Percentiles rank a stretch among this genome's conserved stretches.
phyloP scores from a whole-genome alignment of 2,113 vertebrate genomes.

The Mola mola region DNA sequence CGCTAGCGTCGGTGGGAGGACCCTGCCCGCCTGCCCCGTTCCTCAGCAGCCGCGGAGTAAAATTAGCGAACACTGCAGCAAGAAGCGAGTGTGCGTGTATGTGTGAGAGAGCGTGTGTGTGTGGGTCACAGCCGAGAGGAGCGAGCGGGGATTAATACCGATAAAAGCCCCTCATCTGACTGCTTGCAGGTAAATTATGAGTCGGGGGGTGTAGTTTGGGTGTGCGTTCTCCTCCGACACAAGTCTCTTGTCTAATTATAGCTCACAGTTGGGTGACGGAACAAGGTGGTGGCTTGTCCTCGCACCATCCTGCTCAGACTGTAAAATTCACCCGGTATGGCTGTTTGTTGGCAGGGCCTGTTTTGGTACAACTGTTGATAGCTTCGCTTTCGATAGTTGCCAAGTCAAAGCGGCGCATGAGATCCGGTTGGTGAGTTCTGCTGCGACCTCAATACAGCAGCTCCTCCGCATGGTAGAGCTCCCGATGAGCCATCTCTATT shows the following conservation, averaged over 20 bases:
- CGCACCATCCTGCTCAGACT: background rate
- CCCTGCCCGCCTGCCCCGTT: conserved; percentile 63
- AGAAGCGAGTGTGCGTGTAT: conserved; percentile 45
- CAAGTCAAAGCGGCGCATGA: conserved; percentile 39
- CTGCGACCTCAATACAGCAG: conserved; percentile 37
- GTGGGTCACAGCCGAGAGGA: conserved; percentile 37
- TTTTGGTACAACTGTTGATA: conserved; percentile 69
- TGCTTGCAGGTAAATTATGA: conserved; percentile 53
- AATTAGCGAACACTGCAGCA: conserved; percentile 74
- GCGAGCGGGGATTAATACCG: conserved; percentile 28
- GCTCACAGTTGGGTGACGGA: conserved; percentile 32
- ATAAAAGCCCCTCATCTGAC: conserved; percentile 28
- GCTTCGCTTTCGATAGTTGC: conserved; percentile 27
- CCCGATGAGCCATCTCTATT: conserved; percentile 42
- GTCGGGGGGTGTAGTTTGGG: conserved; percentile 17
- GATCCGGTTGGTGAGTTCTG: conserved; percentile 34
- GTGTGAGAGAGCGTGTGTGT: conserved; percentile 25
- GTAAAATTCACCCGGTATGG: background rate
- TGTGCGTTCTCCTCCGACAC: conserved; percentile 14
- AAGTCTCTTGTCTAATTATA: conserved; percentile 36
- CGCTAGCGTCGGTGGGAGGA: conserved; percentile 64
- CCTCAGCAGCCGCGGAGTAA: conserved; percentile 60
- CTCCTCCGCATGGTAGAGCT: conserved; percentile 50
- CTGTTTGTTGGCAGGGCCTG: conserved; percentile 11
- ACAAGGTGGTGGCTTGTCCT: conserved; percentile 60